Conservation (phyloP, 92 coral and sea anemone species). For the Phenganax subtilis region DNA sequence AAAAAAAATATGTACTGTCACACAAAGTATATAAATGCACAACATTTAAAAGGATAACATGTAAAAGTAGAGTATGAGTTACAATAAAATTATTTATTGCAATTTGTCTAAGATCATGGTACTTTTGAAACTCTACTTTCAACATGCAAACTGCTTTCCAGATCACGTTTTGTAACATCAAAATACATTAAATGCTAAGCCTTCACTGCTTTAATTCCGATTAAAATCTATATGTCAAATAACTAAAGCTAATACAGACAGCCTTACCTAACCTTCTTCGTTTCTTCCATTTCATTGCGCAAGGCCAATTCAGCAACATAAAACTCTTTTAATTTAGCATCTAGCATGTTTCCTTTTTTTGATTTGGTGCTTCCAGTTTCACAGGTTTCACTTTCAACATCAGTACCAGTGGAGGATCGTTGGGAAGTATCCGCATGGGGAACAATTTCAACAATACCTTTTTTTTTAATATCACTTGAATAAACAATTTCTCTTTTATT, state of each 20-base stretch:
- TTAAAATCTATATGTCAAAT: too few relatives aligned
- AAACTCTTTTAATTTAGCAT: not conserved
- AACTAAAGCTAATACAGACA: too few relatives aligned
- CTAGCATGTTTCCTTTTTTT: not conserved
- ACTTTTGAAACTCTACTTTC: too few relatives aligned
- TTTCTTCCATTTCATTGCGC: not conserved
- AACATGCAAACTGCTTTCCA: not conserved
- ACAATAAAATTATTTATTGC: too few relatives aligned
- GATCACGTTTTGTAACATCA: not conserved
- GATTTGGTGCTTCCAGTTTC: not conserved
- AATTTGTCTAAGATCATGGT: too few relatives aligned
- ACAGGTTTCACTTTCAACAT: not conserved
- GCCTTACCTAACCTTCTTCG: too few relatives aligned
- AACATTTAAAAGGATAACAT: too few relatives aligned
- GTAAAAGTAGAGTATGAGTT: too few relatives aligned
- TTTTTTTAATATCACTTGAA: not conserved
- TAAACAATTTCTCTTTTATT: not conserved
- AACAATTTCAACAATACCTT: not conserved
- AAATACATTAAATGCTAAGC: too few relatives aligned
- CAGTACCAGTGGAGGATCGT: not conserved
- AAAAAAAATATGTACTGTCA: not conserved
- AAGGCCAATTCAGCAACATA: slow-evolving; percentile 5
- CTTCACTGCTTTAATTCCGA: too few relatives aligned
- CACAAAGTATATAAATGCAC: too few relatives aligned
- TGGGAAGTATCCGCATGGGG: not conserved